Base-by-base conservation (phyloP, 2,797 vertebrate species). In the Onychomys torridus region DNA sequence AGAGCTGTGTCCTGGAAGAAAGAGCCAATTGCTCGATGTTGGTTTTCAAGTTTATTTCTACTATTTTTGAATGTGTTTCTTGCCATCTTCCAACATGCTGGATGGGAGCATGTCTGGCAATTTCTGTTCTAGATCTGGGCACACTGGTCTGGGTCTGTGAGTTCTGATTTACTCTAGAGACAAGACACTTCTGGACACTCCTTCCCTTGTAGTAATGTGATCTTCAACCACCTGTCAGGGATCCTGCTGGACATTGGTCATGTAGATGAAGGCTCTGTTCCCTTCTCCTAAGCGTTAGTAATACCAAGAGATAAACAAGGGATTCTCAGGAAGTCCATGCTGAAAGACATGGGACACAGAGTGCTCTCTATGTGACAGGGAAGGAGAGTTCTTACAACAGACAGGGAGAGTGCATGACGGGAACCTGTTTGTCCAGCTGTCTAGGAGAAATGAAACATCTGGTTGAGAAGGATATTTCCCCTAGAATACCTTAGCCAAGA, bases 31-130 rank as follows among this genome's bases (percentile, higher is more conserved):
- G 25, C 46, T 81, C 57, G 10, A 13, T 10, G 16, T 25, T 21
- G 25, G 6, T 63, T 91, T 63, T n/a, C 83, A 67, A 67, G 37
- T 57, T 86, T 73, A 11, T 19, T 90, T 81, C 29, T 75, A 91
- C 14, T 16, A 25, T 17, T 93, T 91, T 63, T 14, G 49, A 91
- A 43, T 57, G 0, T 5, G 17, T 78, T 77, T 94, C 52, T 81
- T 67, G 46, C 4, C 25, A 9, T 90, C 7, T 25, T 6, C 17
- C 25, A 37, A 19, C 27, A 6, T 0, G 5, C 2, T 27, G 0
- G 10, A 6, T 2, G 4, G 32, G 19, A 34, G n/a, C 3, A 0
- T 3, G 3, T 9, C 29, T 29, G n/a, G 6, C 2, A 5, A 4
- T 57, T 77, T 77, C 87, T 21, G 23, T n/a, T 61, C 7, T 0